Evolutionary conservation across 2,113 vertebrate species (phyloP), one percentile per base, ranked within the genome.

Genomic region (Grammomys dolichurus): DNA sequence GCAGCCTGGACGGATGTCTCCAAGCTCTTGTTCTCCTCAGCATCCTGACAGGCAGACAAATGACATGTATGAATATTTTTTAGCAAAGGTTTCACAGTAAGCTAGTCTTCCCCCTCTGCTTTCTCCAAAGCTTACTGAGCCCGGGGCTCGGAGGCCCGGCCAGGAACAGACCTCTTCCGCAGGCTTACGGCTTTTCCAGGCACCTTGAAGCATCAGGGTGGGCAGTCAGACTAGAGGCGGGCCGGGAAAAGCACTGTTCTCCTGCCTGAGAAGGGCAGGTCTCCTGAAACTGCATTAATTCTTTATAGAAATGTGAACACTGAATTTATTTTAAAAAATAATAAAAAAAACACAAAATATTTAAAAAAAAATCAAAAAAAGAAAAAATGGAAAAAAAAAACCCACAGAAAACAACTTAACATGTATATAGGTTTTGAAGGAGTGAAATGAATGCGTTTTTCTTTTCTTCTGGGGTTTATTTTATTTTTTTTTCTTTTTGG

Each of bases 251-350:
- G 97, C 77, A 5, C 78, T 14, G 89, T 78, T 95, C 24, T 54
- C 81, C 89, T 17, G 2, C 67, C 67, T 87, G 31, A 48, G 46
- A 0, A 5, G 94, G 91, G 95, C 96, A 96, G 96, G 91, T 77
- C 96, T 97, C 97, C 95, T 85, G 48, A 96, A 96, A 87, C 82
- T 95, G 97, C 93, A 93, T 96, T 97, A 67, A 97, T 97, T 90
- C 95, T 96, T 91, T 95, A 97, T 94, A 97, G 94, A 97, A 97
- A 95, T 95, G 97, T 98, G 98, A 98, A 98, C 97, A 75, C 96
- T 91, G 90, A 96, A 86, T 96, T 97, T 98, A 95, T 97, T 98
- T 97, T 92, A 95, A 94, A 96, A 95, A 93, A 69, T 75, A 70
- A 73, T 58, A 94, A 93, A 81, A 60, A 92, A 95, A 90, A 51